Conservation (phyloP, 2,113 vertebrate genomes). For the Chaetura pelagica region DNA sequence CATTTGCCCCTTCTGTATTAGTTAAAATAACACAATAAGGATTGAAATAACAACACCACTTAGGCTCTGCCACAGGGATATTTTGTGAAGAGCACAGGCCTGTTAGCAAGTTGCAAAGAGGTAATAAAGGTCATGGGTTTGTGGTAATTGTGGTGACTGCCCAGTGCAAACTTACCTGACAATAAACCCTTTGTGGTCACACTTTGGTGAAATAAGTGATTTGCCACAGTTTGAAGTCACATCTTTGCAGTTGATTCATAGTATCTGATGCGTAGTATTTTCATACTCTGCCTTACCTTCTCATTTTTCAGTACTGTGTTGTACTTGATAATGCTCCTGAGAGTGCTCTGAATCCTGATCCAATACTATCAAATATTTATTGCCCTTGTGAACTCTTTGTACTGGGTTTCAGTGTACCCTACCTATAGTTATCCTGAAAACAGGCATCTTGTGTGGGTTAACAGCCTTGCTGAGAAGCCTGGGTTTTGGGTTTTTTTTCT, state of each 20-base stretch:
- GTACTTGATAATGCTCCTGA: not conserved
- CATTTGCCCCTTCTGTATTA: not conserved
- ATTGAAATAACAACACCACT: not conserved
- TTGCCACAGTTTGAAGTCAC: not conserved
- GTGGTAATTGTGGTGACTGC: not conserved
- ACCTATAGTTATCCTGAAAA: not conserved
- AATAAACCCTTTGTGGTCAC: fast-evolving
- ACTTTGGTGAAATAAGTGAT: not conserved
- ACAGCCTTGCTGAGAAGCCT: not conserved
- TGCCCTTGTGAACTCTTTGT: not conserved
- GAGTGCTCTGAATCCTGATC: not conserved
- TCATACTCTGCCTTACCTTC: not conserved
- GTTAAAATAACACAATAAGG: not conserved
- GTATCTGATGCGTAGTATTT: not conserved
- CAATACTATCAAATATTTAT: not conserved
- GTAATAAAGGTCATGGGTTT: not conserved
- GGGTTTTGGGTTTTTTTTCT: too few relatives aligned
- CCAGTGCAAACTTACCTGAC: not conserved
- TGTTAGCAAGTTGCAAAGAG: not conserved
- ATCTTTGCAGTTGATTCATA: not conserved
- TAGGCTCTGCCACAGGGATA: not conserved
- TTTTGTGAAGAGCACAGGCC: not conserved
- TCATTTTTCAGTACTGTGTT: not conserved
- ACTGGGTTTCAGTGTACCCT: not conserved
- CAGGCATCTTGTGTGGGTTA: not conserved